Base-by-base conservation (phyloP, 2,888 invertebrate species). In the Plebejus anna region DNA sequence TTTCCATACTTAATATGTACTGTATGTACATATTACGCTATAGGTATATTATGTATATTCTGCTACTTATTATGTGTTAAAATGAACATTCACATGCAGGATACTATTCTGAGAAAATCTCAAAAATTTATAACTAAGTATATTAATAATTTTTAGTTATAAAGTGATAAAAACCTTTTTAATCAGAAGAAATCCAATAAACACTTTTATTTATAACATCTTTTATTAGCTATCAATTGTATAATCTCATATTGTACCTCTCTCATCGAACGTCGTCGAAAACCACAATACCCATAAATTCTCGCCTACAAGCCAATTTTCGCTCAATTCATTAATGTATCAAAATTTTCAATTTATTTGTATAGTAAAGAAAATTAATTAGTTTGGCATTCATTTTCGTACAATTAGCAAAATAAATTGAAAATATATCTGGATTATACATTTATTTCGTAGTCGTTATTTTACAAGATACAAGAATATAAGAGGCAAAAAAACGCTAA, bases 261-360 rank as follows among this genome's bases (percentile, higher is more conserved):
- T 55, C 13, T 55, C 16, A 16, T 32, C 13, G 32, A 4, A 66
- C 32, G 4, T 36, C 66, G 13, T 5, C 32, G 66, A 32, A 32
- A 13, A 11, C 66, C 66, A 32, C 66, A 66, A 66, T 36, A 13
- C 7, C 32, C 32, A 61, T 61, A 32, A 66, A 66, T 32, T 16
- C 66, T 32, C 66, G 32, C 32, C 66, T 32, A 32, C 32, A 66
- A 11, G 4, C 66, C 32, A 66, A 72, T 47, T 72, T 72, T 32
- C 28, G 72, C 51, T 72, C 42, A 47, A 47, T 47, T 72, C 51
- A 72, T 72, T 72, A 72, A 28, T 28, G 28, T 72, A 9, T 42
- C 42, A 47, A 72, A 42, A 72, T 72, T 28, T 72, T 51, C 47
- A 51, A 42, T 72, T 72, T 72, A 72, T 72, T 71, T 51, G 72